Evolutionary conservation across 2,797 vertebrate genomes (phyloP).

Genomic region (Adrianichthys oophorus): DNA sequence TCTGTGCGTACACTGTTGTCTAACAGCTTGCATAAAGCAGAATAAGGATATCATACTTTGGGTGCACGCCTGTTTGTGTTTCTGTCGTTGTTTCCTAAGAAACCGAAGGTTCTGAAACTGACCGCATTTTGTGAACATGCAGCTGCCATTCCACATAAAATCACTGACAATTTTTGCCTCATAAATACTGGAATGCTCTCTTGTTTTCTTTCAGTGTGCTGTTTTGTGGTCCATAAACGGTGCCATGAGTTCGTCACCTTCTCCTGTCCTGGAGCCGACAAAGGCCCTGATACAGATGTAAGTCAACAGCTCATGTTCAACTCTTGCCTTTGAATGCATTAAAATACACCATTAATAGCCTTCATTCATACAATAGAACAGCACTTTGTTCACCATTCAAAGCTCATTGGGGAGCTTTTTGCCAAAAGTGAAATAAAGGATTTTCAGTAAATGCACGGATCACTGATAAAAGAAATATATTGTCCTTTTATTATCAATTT

Average conservation of each 20-base stretch:
- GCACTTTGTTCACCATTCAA: too few species aligned
- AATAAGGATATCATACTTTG: not conserved
- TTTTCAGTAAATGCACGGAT: too few species aligned
- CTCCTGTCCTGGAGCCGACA: constrained; percentile 94
- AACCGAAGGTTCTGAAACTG: constrained; percentile 5
- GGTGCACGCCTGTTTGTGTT: not conserved
- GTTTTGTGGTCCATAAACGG: constrained; percentile 97
- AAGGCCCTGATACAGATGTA: constrained; percentile 95
- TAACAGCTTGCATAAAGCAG: constrained; percentile 12
- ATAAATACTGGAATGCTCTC: constrained; percentile 5
- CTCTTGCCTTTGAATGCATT: not conserved
- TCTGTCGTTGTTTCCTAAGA: not conserved
- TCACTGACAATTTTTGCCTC: constrained; percentile 1
- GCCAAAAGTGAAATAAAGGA: too few species aligned
- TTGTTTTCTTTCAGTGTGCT: constrained; percentile 84
- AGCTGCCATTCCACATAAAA: constrained; percentile 5
- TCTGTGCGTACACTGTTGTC: not conserved
- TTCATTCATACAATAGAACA: too few species aligned
- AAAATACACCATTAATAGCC: too few species aligned
- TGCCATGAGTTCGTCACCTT: constrained; percentile 98
- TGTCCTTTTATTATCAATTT: not conserved
- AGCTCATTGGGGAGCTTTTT: too few species aligned
- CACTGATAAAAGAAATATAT: too few species aligned
- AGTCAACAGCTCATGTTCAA: constrained; percentile 71
- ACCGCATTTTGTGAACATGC: constrained; percentile 12